Base-by-base conservation (phyloP, 2,113 vertebrate species). In the Tetrax tetrax region DNA sequence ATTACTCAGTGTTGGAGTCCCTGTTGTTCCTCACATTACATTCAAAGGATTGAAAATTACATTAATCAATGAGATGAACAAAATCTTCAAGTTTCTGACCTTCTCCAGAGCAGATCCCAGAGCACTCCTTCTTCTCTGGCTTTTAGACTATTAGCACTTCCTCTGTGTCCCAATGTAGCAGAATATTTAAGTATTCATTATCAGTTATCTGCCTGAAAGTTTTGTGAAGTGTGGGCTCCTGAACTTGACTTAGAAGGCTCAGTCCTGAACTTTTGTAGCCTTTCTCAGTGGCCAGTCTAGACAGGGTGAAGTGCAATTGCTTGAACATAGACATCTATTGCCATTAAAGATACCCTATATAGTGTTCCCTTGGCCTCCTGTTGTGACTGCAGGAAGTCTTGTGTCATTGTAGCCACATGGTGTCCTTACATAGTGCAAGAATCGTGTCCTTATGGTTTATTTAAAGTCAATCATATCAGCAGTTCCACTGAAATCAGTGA, bases 361-460 rank as follows among this genome's bases (percentile, higher is more conserved):
- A 23, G 13, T 59, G 22, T 86, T 85, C 6, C 29, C 10, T 7
- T 12, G 3, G 33, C 57, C 23, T 66, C 51, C 41, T 28, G 4
- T 24, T 66, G 19, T 35, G 12, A 50, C n/a, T 82, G 71, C 65
- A 82, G 23, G 31, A 78, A 69, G 18, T 81, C 54, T 64, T 31
- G n/a, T 77, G 59, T 77, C 50, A n/a, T 56, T 78, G 48, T 29
- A 2, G 2, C 48, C 50, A 51, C 0, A 0, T 21, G 4, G 19
- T 86, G 12, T 43, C 25, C 35, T 78, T 51, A 88, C 50, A 54
- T 17, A 71, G 35, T 8, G 66, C 12, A 37, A 33, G 31, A 80
- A 77, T 60, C 22, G 22, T 33, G 29, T 51, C 18, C 20, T 80
- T n/a, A 38, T 4, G 12, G 6, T 76, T 85, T 92, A 35, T 85